These are phyloP conservation scores for Psophia crepitans DNA, from an alignment of 2,113 vertebrate species.

Conservation along the genomic window DNA sequence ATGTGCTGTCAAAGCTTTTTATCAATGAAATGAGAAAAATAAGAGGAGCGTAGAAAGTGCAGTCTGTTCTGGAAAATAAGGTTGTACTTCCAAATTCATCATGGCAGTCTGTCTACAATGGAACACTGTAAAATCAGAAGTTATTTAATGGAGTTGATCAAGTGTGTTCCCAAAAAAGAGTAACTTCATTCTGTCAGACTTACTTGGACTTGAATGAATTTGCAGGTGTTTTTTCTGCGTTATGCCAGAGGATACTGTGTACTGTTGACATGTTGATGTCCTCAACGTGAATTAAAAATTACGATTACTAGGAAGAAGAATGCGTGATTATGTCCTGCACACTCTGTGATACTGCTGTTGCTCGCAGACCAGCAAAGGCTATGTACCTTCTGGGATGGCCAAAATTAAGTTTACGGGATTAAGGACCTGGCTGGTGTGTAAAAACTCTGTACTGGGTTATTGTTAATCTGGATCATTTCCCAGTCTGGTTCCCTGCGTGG, in stretches of 20 bases:
- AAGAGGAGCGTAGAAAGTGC: background rate
- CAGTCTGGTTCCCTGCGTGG: background rate
- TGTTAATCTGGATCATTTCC: background rate
- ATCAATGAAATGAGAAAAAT: background rate
- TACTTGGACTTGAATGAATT: background rate
- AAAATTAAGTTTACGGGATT: background rate
- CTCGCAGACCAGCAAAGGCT: background rate
- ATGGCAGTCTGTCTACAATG: background rate
- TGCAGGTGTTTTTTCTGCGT: background rate
- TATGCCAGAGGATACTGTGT: background rate
- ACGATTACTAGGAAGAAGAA: rapidly evolving
- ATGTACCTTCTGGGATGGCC: background rate
- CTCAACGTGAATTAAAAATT: background rate
- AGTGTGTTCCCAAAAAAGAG: background rate
- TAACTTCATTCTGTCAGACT: background rate
- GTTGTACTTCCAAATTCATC: background rate
- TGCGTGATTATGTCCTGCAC: background rate
- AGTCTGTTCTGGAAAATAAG: background rate
- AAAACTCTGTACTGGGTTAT: background rate
- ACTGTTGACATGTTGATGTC: background rate
- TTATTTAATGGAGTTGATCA: background rate
- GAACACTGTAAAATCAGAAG: background rate
- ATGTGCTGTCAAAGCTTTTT: background rate
- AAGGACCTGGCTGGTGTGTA: background rate
- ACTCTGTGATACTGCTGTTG: background rate